Conservation (phyloP, 23 tunicate genomes). For the Oikopleura vanhoeffeni region DNA sequence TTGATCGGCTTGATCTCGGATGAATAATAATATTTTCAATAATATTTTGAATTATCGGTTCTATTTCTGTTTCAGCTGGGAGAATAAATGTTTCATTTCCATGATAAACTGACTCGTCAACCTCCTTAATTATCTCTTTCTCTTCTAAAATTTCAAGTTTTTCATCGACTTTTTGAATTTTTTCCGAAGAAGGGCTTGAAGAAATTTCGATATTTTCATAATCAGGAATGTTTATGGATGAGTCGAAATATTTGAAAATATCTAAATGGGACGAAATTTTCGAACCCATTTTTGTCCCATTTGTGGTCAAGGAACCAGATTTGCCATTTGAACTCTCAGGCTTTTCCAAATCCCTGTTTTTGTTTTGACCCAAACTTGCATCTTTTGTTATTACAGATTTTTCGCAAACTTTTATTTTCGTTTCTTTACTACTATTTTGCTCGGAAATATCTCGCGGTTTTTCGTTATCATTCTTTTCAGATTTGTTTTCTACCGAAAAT, state of each 20-base stretch:
- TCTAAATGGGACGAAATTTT: not conserved
- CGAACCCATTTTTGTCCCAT: not conserved
- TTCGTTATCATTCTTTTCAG: not conserved
- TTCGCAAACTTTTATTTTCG: too few relatives aligned
- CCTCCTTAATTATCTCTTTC: not conserved
- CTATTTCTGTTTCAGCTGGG: not conserved
- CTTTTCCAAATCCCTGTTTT: not conserved
- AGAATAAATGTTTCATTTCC: not conserved
- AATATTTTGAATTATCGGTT: not conserved
- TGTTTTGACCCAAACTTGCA: not conserved
- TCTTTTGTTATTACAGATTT: not conserved
- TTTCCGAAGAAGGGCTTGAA: too few relatives aligned
- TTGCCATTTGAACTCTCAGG: not conserved
- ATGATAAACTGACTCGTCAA: not conserved
- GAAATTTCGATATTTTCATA: not conserved
- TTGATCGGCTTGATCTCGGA: too few relatives aligned
- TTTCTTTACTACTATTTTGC: too few relatives aligned
- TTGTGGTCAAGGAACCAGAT: not conserved
- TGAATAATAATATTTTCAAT: not conserved
- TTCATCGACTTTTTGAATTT: not conserved
- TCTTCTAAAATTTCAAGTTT: not conserved
- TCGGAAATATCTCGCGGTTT: too few relatives aligned
- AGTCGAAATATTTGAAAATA: not conserved
- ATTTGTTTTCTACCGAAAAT: not conserved
- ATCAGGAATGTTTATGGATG: not conserved